Percentiles rank a stretch among this genome's conserved stretches.
Conservation (phyloP, 2,888 invertebrate genomes). For the Drosophila paranaensis region DNA sequence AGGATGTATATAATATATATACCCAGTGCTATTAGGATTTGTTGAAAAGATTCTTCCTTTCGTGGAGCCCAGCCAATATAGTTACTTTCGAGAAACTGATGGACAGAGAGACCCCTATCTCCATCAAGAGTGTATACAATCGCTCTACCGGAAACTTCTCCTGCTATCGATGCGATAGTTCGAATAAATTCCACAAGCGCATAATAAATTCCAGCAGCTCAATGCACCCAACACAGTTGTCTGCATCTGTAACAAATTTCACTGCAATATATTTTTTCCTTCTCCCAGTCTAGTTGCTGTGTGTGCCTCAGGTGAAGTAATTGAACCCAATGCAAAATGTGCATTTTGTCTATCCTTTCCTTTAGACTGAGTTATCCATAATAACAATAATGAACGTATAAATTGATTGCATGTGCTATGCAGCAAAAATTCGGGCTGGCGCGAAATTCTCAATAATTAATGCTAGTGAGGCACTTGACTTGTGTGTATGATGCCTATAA, state of each 20-base stretch:
- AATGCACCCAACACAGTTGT: background rate
- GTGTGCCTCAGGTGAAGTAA: constrained; percentile 26
- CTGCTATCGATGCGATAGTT: background rate
- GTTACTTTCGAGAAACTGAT: background rate
- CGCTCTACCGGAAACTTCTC: background rate
- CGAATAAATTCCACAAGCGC: background rate
- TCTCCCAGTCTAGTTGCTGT: background rate
- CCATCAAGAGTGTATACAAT: background rate
- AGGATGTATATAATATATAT: too few relatives aligned
- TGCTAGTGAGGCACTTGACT: background rate
- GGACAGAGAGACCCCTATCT: background rate
- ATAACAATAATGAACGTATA: constrained; percentile 19
- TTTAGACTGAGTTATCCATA: constrained; percentile 16
- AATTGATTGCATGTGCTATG: background rate
- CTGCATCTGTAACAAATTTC: background rate
- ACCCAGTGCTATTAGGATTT: too few relatives aligned
- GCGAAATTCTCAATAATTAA: background rate
- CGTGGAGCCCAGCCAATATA: too few relatives aligned
- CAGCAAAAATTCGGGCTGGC: background rate
- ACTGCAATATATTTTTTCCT: background rate
- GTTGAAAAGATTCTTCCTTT: too few relatives aligned
- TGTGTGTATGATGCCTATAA: too few relatives aligned
- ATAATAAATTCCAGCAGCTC: background rate
- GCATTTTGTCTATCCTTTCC: constrained; percentile 32
- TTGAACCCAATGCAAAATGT: constrained; percentile 31